Base-by-base conservation (phyloP, 2,797 vertebrate species). In the Mallotus villosus region DNA sequence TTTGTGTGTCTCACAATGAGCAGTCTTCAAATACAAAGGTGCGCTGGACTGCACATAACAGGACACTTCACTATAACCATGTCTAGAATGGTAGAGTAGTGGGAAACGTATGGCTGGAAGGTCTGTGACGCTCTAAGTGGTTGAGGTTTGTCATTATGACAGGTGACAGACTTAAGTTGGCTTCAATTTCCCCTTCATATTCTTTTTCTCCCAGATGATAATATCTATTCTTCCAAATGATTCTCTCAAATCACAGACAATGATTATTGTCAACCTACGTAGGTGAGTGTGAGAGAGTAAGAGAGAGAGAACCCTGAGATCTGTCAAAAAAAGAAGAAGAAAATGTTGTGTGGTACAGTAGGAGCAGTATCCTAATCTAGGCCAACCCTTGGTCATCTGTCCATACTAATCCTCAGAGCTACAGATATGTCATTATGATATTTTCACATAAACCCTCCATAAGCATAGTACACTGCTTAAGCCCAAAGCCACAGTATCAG, bases 351-450 rank as follows among this genome's bases (percentile, higher is more conserved):
- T 60, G 68, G 37, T 41, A 41, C 2, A 41, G 63, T 5, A 68
- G 57, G 6, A n/a, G 24, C 62, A 8, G 60, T 82, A 73, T 41
- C 12, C 11, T 84, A 86, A 90, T 89, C 86, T 78, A 66, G 83
- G 81, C 80, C 81, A 86, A 82, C 89, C 75, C 84, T 58, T 32
- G 67, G 72, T 89, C 87, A 85, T 87, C 82, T 85, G 85, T 74
- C 76, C 72, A 24, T 78, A 79, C 75, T 88, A 86, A 89, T 87
- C 84, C 82, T 81, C 82, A 67, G 37, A 85, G 85, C 81, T 80
- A 80, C 74, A 84, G 77, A 84, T 84, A 77, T 81, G 83, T 82
- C 72, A 80, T 79, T 60, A 76, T 80, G 71, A 81, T 64, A 70
- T 81, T 85, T 76, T 71, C 61, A 77, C 73, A 79, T 74, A 85